phyloP scores from a whole-genome alignment of 2,113 vertebrate genomes.

The Gymnorhina tibicen region DNA sequence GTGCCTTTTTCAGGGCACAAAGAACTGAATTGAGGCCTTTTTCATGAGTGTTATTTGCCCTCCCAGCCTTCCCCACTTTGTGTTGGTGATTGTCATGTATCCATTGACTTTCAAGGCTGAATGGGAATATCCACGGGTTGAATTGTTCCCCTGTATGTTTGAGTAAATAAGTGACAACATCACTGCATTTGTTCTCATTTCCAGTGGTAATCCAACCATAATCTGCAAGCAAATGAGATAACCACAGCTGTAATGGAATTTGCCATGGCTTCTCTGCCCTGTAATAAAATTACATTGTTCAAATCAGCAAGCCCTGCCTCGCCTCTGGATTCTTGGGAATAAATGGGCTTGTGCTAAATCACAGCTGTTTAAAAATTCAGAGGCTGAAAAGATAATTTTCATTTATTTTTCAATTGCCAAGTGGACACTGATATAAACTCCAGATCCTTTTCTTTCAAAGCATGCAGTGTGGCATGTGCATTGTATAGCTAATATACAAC shows the following conservation, averaged over 20 bases:
- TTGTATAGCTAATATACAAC: neutral
- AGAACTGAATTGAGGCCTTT: neutral
- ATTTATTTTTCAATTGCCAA: neutral
- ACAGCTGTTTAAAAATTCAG: neutral
- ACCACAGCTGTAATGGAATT: constrained; percentile 32
- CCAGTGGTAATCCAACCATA: neutral
- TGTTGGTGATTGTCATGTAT: neutral
- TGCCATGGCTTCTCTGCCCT: neutral
- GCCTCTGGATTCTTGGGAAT: neutral
- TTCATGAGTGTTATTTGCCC: neutral
- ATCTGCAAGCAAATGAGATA: constrained; percentile 13
- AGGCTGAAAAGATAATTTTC: neutral
- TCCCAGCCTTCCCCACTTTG: neutral
- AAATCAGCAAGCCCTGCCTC: neutral
- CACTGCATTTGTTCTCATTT: neutral
- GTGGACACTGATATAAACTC: neutral
- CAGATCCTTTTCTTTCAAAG: neutral
- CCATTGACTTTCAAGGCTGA: neutral
- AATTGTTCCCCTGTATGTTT: neutral
- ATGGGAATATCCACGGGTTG: neutral
- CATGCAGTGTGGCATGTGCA: neutral
- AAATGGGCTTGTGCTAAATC: neutral
- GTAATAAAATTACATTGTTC: constrained; percentile 23
- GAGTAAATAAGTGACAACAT: neutral
- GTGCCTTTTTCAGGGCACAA: neutral